Base-by-base conservation (phyloP, 2,113 vertebrate genomes). In the Arenaria interpres region DNA sequence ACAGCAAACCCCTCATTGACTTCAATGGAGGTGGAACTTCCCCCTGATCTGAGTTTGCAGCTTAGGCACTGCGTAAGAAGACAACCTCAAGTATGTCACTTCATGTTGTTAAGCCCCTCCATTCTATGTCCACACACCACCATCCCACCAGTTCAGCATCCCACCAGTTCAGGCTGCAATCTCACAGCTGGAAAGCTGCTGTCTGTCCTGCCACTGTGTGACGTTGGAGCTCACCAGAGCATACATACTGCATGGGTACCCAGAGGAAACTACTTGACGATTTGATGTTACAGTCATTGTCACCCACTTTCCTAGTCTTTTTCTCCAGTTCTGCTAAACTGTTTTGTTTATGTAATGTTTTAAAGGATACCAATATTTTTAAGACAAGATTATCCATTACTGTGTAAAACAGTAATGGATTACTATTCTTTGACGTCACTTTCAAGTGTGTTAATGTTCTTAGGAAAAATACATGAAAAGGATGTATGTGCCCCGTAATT, bases 1-100 rank as follows among this genome's bases (percentile, higher is more conserved):
- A 14, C 7, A 56, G 21, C 1, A 5, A 68, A 62, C 1, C 2
- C 6, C 6, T 24, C 21, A 20, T 2, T 45, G n/a, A 62, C 20
- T 48, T 41, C 46, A 63, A 7, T 10, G 54, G 43, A 59, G 28
- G 10, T 39, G 7, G 19, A 21, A 56, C 22, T 82, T 76, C 17
- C 32, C 6, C 48, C 32, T 71, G 23, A 9, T 25, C 11, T 54
- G 46, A 77, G 8, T 53, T 43, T 71, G 32, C 33, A 85, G 32
- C 25, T 63, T 41, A n/a, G 33, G 12, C 12, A 16, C 16, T 37
- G 23, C 39, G 25, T 30, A 41, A 75, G 41, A 60, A 41, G 7
- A 39, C 8, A 23, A 77, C 27, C 19, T 71, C 14, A 67, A 35
- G 37, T 21, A n/a, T 8, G 21, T 60, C 16, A 4, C 14, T 71